Base-by-base conservation (phyloP, 2,888 invertebrate genomes). In the Leptarthrus brevirostris region DNA sequence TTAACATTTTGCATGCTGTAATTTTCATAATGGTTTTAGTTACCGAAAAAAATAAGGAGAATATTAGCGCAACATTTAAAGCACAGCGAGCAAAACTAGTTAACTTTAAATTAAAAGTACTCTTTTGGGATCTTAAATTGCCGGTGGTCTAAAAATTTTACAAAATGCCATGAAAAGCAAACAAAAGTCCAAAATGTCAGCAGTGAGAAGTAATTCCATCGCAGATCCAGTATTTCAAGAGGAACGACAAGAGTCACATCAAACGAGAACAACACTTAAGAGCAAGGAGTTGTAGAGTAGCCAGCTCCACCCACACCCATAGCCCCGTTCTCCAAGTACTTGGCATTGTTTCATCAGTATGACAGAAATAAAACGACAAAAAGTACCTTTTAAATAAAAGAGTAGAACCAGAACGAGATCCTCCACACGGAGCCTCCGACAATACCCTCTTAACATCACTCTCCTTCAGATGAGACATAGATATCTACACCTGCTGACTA, bases 361-460 rank as follows among this genome's bases (percentile, higher is more conserved):
- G 69, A 69, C 49, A 69, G 18, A 69, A 69, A 69, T 69, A 69
- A 69, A 69, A 69, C 52, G 69, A 22, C 52, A 69, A 52, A 69
- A 69, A 69, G 64, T 52, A 69, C 52, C 52, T 69, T 69, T 69
- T 52, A 52, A 69, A 69, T 69, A 52, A 69, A 69, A 52, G 69
- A 69, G 69, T 52, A 44, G 47, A 69, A 69, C 30, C 52, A 49
- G 69, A 69, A 34, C 34, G 16, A 52, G 52, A 52, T 52, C 49
- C 69, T 69, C 69, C 52, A 34, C 69, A 52, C 34, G 69, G 69
- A 69, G 52, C 22, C 49, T 52, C 69, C 12, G 34, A 69, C 69
- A 69, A 69, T 69, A 69, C 69, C 69, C 69, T 69, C 69, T 69
- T 69, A 69, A 69, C 69, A 52, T 49, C 69, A 36, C 69, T 52